These are phyloP conservation scores for Octonoba sinensis DNA, from an alignment of 2,888 invertebrate genomes.

Conservation along the genomic window DNA sequence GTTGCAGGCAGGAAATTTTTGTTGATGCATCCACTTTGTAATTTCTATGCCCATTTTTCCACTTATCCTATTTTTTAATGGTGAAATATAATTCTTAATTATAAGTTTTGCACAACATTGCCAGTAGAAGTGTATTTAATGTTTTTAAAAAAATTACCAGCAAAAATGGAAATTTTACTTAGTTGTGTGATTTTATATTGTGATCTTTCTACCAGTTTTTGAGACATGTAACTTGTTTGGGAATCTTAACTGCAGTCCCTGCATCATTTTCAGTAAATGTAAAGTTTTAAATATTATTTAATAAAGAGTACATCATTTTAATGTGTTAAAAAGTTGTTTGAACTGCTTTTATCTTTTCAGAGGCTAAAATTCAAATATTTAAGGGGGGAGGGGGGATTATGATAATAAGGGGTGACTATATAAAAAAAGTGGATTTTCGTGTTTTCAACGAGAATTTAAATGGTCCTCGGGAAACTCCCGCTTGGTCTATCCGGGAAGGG, in stretches of 20 bases:
- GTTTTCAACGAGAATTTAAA: no score
- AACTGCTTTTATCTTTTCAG: no score
- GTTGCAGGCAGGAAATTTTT: conserved; percentile 5
- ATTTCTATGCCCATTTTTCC: not conserved
- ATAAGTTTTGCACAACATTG: not conserved
- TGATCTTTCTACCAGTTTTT: conserved; percentile 6
- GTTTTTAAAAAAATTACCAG: conserved; percentile 6
- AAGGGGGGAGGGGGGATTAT: no score
- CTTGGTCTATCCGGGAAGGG: no score
- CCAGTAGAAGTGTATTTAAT: conserved; percentile 13
- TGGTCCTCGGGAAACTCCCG: no score
- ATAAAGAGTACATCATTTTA: conserved; percentile 52
- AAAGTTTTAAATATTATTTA: conserved; percentile 60
- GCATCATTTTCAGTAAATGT: conserved; percentile 42
- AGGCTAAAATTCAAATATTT: no score
- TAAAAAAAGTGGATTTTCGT: no score
- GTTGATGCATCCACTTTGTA: conserved; percentile 36
- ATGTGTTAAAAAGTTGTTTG: conserved; percentile 46
- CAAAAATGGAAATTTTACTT: not conserved
- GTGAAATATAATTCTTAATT: not conserved
- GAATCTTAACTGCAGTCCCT: conserved; percentile 4
- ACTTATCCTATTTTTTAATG: no score
- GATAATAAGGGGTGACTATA: no score
- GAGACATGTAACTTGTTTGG: conserved; percentile 11
- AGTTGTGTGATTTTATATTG: conserved; percentile 19